phyloP scores from a whole-genome alignment of 2,113 vertebrate species.

The Chlorodrepanis virens region DNA sequence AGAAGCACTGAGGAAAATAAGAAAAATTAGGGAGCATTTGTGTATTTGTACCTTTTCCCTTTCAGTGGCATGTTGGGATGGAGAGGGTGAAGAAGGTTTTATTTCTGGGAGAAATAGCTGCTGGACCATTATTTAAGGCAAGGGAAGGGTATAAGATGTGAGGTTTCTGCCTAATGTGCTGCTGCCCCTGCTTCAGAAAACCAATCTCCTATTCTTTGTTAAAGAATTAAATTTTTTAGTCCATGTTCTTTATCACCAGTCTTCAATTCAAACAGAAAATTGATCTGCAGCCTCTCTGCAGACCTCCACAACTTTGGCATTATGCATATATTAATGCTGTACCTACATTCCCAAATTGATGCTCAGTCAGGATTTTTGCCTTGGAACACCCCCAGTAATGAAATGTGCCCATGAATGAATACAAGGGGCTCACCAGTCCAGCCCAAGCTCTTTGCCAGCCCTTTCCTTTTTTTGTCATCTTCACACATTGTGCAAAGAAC shows the following conservation, averaged over 20 bases:
- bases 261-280: not conserved
- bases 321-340: not conserved
- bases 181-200: not conserved
- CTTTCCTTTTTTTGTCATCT: not conserved
- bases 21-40: not conserved
- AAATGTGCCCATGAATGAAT: not conserved
- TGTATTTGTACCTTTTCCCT: not conserved
- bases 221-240: not conserved
- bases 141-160: not conserved
- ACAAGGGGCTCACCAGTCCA: not conserved
- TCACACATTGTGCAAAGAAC: not conserved
- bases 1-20: not conserved
- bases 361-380: not conserved
- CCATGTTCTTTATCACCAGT: not conserved
- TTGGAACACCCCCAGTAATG: not conserved
- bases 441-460: not conserved
- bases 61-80: not conserved
- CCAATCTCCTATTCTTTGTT: not conserved
- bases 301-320: not conserved
- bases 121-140: not conserved
- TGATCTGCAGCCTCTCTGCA: not conserved
- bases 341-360: not conserved
- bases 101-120: not conserved
- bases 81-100: not conserved
- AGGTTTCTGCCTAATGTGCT: not conserved